Conservation (phyloP, 1,140 invertebrate species). For the Plodia interpunctella region DNA sequence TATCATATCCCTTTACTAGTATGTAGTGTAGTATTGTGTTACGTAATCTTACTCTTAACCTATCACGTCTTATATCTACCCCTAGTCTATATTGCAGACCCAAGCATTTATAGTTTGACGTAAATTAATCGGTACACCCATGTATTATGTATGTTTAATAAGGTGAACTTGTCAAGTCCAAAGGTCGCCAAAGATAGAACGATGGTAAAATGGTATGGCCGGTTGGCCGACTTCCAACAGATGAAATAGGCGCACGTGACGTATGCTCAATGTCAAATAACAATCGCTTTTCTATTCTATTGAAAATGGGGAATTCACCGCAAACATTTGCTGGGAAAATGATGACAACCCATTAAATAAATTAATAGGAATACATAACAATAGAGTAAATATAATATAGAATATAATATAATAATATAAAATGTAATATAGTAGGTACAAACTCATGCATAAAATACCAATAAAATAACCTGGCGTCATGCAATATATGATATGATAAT, state of each 20-base stretch:
- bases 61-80: background rate
- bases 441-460: constrained; percentile 3
- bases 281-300: constrained; percentile 1
- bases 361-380: constrained; percentile 1
- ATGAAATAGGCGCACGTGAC: constrained; percentile 17
- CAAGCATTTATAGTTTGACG: background rate
- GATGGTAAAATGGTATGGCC: constrained; percentile 12
- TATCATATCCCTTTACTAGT: constrained; percentile 74
- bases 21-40: constrained; percentile 7
- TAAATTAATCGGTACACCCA: background rate
- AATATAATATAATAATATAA: constrained; percentile 2
- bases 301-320: background rate
- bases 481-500: constrained; percentile 1
- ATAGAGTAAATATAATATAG: constrained; percentile 5
- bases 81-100: background rate
- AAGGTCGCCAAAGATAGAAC: constrained; percentile 11
- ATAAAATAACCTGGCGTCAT: constrained; percentile 6
- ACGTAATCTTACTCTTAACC: background rate
- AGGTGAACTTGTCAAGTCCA: constrained; percentile 9
- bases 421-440: too few species aligned
- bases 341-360: background rate
- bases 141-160: background rate
- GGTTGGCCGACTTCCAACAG: constrained; percentile 28
- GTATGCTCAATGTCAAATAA: constrained; percentile 22
- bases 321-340: background rate